Conservation (phyloP, 1,140 invertebrate genomes). For the Thalassaphorura encarpata region DNA sequence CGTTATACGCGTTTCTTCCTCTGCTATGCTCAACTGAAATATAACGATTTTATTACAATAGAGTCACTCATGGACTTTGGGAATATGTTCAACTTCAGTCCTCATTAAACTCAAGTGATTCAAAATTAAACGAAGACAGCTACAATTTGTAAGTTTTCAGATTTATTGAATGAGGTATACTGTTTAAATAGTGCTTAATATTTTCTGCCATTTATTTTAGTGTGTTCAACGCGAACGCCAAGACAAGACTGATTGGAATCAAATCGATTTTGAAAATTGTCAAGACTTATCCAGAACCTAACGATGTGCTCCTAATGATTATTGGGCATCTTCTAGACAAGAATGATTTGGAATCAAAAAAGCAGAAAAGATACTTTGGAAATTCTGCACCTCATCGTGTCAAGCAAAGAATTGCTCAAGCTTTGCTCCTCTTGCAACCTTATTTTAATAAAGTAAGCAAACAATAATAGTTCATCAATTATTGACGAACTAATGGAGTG, state of each 20-base stretch:
- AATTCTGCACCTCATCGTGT: constrained; percentile 44
- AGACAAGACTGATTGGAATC: not conserved
- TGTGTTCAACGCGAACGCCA: not conserved
- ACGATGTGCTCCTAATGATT: not conserved
- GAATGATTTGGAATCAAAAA: constrained; percentile 31
- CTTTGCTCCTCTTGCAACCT: constrained; percentile 41
- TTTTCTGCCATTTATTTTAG: not conserved
- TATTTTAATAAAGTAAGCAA: constrained; percentile 33
- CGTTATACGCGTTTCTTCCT: too few species aligned
- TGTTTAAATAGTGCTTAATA: not conserved
- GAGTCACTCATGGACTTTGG: too few species aligned
- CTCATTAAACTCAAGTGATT: too few species aligned
- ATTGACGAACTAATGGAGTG: too few species aligned
- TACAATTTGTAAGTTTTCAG: too few species aligned
- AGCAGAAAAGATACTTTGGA: constrained; percentile 42
- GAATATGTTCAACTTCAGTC: too few species aligned
- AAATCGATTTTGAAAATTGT: not conserved
- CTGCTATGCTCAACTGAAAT: too few species aligned
- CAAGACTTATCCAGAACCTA: not conserved
- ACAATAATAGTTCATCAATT: constrained; percentile 4
- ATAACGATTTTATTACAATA: too few species aligned
- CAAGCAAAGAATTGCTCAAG: constrained; percentile 44
- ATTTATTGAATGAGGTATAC: too few species aligned
- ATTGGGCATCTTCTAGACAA: constrained; percentile 16
- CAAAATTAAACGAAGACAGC: too few species aligned